phyloP scores from a whole-genome alignment of 1,140 invertebrate species.

The Sinonovacula constricta region DNA sequence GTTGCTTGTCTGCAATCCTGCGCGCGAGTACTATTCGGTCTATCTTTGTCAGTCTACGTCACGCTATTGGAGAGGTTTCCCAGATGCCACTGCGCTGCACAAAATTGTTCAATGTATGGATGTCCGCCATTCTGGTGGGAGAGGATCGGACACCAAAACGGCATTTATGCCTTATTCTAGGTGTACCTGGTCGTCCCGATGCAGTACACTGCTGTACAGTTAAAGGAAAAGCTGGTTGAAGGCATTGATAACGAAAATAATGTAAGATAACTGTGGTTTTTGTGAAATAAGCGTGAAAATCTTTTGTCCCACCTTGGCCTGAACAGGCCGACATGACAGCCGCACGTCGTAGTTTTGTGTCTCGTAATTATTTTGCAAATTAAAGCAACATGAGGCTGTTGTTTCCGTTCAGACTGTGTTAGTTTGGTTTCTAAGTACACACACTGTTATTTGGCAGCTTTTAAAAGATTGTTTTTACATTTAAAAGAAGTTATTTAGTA shows the following conservation, averaged over 20 bases:
- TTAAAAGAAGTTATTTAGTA: too few species aligned
- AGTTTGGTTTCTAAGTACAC: too few species aligned
- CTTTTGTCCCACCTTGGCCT: constrained; percentile 9
- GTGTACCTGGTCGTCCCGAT: constrained; percentile 77
- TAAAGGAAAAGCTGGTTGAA: constrained; percentile 83
- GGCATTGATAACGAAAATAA: constrained; percentile 83
- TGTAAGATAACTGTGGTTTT: constrained; percentile 79
- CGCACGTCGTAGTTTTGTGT: constrained; percentile 32
- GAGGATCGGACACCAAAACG: constrained; percentile 74
- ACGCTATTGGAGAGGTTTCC: constrained; percentile 75
- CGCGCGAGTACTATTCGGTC: constrained; percentile 49
- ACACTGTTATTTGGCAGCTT: too few species aligned
- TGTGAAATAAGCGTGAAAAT: background rate
- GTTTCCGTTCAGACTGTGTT: too few species aligned
- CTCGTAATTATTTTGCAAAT: too few species aligned
- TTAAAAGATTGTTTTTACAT: too few species aligned
- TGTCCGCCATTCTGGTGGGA: constrained; percentile 78
- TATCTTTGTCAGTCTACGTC: constrained; percentile 74
- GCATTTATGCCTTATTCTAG: constrained; percentile 71
- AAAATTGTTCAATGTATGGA: constrained; percentile 76
- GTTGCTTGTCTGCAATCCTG: constrained; percentile 9
- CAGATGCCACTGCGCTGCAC: constrained; percentile 77
- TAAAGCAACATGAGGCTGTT: too few species aligned
- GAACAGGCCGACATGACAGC: constrained; percentile 39
- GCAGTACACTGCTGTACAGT: constrained; percentile 82